Conservation (phyloP, 2,888 invertebrate species). For the Cantharis rustica region DNA sequence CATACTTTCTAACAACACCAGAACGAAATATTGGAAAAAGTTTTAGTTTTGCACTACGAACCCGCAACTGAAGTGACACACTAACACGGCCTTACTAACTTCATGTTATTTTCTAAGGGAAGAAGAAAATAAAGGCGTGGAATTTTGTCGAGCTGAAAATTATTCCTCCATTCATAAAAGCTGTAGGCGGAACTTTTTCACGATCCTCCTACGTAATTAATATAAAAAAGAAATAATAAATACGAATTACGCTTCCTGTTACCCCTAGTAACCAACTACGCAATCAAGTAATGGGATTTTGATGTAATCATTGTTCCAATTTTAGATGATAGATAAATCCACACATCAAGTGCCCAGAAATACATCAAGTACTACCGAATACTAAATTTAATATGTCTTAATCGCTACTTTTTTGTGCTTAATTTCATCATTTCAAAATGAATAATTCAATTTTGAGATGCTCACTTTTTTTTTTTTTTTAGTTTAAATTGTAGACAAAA, state of each 20-base stretch:
- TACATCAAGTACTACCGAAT: background rate
- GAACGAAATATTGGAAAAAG: background rate
- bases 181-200: slow-evolving; percentile 22
- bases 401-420: background rate
- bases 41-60: background rate
- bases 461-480: no score
- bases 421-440: background rate
- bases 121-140: slow-evolving; percentile 26
- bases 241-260: background rate
- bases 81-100: background rate
- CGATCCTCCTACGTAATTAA: slow-evolving; percentile 27
- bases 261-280: background rate
- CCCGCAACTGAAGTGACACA: background rate
- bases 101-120: slow-evolving; percentile 19
- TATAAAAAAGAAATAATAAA: slow-evolving; percentile 21
- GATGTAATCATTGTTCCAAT: background rate
- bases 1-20: slow-evolving; percentile 5
- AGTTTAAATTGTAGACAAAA: no score
- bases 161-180: slow-evolving; percentile 29
- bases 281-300: background rate
- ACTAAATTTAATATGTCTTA: background rate
- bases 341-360: background rate
- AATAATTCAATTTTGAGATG: background rate
- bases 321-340: background rate
- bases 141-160: slow-evolving; percentile 11